Evolutionary conservation across 2,797 vertebrate genomes (phyloP).

Genomic region (Glyptemys insculpta): DNA sequence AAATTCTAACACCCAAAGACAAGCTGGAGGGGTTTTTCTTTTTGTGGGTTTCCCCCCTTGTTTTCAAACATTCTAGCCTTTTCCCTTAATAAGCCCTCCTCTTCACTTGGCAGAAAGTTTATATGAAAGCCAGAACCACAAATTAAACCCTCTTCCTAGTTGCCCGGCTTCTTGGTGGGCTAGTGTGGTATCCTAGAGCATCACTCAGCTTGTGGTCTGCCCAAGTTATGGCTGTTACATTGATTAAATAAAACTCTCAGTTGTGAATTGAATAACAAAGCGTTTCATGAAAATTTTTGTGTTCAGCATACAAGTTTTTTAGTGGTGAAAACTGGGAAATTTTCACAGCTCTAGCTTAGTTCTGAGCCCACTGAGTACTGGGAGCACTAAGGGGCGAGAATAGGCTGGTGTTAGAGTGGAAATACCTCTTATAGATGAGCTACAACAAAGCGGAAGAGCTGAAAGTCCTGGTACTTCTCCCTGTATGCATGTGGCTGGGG

Average conservation of each 20-base stretch:
- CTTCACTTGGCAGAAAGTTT: conserved; percentile 44
- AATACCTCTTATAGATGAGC: neutral
- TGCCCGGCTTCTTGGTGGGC: conserved; percentile 57
- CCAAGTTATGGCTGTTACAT: conserved; percentile 2
- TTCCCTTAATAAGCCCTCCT: conserved; percentile 47
- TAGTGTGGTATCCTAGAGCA: conserved; percentile 26
- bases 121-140: conserved; percentile 23
- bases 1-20: conserved; percentile 54
- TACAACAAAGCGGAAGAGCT: neutral
- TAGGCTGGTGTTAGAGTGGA: neutral
- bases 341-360: neutral
- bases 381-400: neutral
- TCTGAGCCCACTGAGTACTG: neutral
- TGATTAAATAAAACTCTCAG: neutral
- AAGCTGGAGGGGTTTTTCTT: conserved; percentile 53
- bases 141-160: conserved; percentile 43
- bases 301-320: neutral
- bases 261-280: conserved; percentile 58
- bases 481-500: neutral
- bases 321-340: neutral
- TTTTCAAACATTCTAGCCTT: conserved; percentile 11
- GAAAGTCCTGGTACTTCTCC: neutral
- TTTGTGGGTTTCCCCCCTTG: conserved; percentile 51
- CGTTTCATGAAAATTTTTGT: neutral
- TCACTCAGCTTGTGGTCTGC: conserved; percentile 41